Evolutionary conservation across 64 coral and sea anemone species (phyloP).

Genomic region (Cladopsammia gracilis): DNA sequence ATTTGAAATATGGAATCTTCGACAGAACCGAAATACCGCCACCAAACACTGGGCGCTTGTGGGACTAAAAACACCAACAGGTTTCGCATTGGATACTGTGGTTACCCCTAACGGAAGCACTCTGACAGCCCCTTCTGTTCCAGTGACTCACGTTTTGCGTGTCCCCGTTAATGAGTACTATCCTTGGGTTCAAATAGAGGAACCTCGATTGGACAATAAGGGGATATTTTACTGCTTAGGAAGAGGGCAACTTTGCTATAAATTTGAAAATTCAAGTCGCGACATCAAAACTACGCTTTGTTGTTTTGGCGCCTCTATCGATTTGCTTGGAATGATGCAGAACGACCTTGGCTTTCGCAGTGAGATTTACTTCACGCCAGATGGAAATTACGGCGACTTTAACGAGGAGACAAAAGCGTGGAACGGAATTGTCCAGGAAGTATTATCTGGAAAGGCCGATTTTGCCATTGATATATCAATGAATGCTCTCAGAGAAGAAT

Average conservation of each 20-base stretch:
- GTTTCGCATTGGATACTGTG: slow-evolving; percentile 38
- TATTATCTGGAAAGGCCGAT: slow-evolving; percentile 21
- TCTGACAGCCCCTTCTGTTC: neutral
- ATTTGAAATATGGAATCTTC: slow-evolving; percentile 55
- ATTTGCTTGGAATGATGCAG: slow-evolving; percentile 55
- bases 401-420: neutral
- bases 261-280: slow-evolving; percentile 6
- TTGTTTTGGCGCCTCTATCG: slow-evolving; percentile 43
- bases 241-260: slow-evolving; percentile 45
- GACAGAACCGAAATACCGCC: neutral
- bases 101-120: neutral
- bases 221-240: neutral
- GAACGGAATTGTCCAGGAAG: slow-evolving; percentile 51
- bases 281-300: slow-evolving; percentile 1
- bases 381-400: slow-evolving; percentile 43
- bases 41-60: slow-evolving; percentile 38
- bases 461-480: slow-evolving; percentile 25
- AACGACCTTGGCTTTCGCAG: slow-evolving; percentile 42
- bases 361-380: slow-evolving; percentile 53
- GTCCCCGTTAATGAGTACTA: slow-evolving; percentile 26
- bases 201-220: neutral
- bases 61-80: slow-evolving; percentile 36
- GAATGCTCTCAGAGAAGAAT: neutral
- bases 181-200: slow-evolving; percentile 50
- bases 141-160: neutral